phyloP scores from a whole-genome alignment of 2,797 vertebrate species.

The Anguilla obscura region DNA sequence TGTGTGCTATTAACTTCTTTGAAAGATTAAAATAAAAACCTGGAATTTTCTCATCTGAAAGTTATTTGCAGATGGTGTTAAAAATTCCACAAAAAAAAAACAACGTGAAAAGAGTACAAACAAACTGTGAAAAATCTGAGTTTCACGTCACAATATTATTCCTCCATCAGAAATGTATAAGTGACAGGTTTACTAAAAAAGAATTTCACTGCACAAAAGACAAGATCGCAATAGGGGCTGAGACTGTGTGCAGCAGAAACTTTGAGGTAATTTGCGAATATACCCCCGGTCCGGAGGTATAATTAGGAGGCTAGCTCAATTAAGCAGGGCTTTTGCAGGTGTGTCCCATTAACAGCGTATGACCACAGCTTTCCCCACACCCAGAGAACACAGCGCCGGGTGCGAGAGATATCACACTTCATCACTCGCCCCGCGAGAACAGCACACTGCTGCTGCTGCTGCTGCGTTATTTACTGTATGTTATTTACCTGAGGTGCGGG shows the following conservation, averaged over 20 bases:
- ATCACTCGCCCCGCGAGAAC: not conserved
- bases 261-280: not conserved
- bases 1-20: not conserved
- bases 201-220: not conserved
- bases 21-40: not conserved
- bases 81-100: not conserved
- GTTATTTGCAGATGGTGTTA: not conserved
- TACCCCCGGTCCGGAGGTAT: not conserved
- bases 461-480: not conserved
- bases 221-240: not conserved
- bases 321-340: constrained; percentile 14
- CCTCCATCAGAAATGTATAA: constrained; percentile 1
- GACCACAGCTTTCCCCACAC: constrained; percentile 10
- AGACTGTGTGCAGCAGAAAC: not conserved
- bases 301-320: not conserved
- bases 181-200: constrained; percentile 3
- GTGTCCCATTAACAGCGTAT: constrained; percentile 14
- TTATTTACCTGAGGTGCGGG: not conserved
- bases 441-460: not conserved
- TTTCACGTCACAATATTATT: constrained; percentile 12
- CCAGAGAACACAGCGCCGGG: not conserved
- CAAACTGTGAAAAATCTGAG: not conserved
- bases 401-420: not conserved
- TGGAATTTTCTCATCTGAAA: not conserved
- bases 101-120: not conserved